Conservation (phyloP, 2,113 vertebrate species). For the Haemorhous mexicanus region DNA sequence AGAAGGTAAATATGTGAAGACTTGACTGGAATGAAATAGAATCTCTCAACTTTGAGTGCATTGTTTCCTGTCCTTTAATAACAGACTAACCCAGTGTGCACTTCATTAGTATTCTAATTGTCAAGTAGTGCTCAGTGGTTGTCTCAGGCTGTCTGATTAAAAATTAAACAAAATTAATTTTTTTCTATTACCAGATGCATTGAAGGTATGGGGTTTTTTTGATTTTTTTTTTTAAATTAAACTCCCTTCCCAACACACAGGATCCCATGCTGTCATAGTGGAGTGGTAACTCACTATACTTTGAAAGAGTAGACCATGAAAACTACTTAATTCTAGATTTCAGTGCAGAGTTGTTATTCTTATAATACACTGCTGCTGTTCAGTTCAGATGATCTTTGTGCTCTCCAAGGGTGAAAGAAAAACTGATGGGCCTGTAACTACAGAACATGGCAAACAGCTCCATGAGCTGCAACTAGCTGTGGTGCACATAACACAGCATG, state of each 20-base stretch:
- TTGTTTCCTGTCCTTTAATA: slow-evolving; percentile 52
- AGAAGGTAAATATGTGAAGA: background rate
- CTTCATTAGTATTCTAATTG: slow-evolving; percentile 69
- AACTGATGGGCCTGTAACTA: background rate
- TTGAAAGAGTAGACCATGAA: background rate
- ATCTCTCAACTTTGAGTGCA: background rate
- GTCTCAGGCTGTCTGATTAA: slow-evolving; percentile 64
- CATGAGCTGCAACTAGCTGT: background rate
- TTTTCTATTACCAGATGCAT: slow-evolving; percentile 48
- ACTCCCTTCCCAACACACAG: background rate
- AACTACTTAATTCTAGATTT: background rate
- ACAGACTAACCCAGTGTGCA: slow-evolving; percentile 29
- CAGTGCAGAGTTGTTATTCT: background rate
- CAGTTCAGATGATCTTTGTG: background rate
- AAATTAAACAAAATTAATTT: slow-evolving; percentile 70
- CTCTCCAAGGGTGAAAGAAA: background rate
- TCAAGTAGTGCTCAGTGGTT: slow-evolving; percentile 56
- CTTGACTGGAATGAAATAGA: background rate
- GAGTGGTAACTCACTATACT: background rate
- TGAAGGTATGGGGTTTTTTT: background rate
- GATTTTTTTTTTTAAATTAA: background rate
- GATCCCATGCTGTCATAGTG: background rate
- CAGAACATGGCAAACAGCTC: background rate
- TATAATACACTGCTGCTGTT: background rate
- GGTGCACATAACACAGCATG: background rate